Evolutionary conservation across 1,140 invertebrate species (phyloP).

Genomic region (Ctenoplectra terminalis): DNA sequence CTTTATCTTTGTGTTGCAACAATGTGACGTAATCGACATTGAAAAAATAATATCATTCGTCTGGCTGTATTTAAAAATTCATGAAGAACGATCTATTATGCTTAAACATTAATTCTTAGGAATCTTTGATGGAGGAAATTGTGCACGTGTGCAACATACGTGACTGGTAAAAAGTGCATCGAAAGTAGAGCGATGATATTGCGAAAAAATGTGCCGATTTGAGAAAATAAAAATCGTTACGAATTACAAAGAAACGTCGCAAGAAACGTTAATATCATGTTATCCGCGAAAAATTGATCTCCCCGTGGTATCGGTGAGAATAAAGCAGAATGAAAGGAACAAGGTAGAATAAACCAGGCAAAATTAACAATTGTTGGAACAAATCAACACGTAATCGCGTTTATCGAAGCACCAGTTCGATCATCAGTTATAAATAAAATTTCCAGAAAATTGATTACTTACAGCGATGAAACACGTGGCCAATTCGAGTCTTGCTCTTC

Average conservation of each 20-base stretch:
- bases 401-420: neutral
- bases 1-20: neutral
- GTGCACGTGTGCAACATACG: no score
- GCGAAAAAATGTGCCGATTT: neutral
- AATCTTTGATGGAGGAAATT: no score
- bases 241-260: no score
- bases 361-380: neutral
- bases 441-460: neutral
- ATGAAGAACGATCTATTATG: no score
- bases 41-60: no score
- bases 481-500: neutral
- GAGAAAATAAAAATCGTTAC: neutral
- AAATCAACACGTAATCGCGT: neutral
- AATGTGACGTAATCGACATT: neutral
- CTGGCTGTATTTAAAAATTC: neutral
- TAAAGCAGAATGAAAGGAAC: no score
- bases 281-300: no score
- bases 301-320: no score
- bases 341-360: neutral
- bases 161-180: no score
- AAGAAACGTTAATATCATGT: no score
- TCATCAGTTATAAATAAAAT: neutral
- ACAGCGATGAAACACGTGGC: slow-evolving; percentile 4
- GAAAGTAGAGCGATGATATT: neutral
- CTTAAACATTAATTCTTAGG: no score